phyloP scores from a whole-genome alignment of 2,888 invertebrate genomes.

The Antheraea assamensis region DNA sequence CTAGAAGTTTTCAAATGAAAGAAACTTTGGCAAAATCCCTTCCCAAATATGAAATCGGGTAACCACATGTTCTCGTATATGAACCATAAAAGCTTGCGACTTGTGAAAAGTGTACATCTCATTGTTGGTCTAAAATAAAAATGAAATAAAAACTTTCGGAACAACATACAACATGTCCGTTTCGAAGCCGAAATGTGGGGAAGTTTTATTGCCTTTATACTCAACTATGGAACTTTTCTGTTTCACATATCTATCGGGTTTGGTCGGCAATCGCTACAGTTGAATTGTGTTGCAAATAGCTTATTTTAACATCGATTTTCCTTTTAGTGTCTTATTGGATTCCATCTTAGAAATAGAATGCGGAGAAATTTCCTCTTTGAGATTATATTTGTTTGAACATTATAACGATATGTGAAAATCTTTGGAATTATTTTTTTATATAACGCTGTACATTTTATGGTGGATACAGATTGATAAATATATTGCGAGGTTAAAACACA shows the following conservation, averaged over 20 bases:
- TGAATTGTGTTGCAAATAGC: constrained; percentile 71
- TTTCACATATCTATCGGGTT: constrained; percentile 65
- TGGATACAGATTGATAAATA: not conserved
- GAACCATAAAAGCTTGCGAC: constrained; percentile 24
- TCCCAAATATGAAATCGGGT: not conserved
- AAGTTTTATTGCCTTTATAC: constrained; percentile 73
- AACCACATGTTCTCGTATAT: constrained; percentile 1
- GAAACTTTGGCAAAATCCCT: not conserved
- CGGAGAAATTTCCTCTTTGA: constrained; percentile 49
- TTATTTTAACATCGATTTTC: constrained; percentile 67
- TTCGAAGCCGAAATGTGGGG: constrained; percentile 56
- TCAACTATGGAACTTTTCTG: constrained; percentile 63
- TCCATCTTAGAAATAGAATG: constrained; percentile 64
- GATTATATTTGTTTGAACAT: not conserved
- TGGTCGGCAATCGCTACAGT: constrained; percentile 59
- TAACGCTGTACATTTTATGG: not conserved
- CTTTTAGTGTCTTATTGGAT: constrained; percentile 66
- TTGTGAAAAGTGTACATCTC: constrained; percentile 27
- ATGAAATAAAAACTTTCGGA: constrained; percentile 44
- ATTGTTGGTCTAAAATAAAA: constrained; percentile 30
- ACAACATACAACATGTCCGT: constrained; percentile 46
- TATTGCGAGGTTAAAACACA: too few species aligned
- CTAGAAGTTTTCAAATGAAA: not conserved
- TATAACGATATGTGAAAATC: not conserved
- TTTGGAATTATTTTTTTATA: not conserved